Evolutionary conservation across 2,797 vertebrate genomes (phyloP).

Genomic region (Clarias laeviceps): DNA sequence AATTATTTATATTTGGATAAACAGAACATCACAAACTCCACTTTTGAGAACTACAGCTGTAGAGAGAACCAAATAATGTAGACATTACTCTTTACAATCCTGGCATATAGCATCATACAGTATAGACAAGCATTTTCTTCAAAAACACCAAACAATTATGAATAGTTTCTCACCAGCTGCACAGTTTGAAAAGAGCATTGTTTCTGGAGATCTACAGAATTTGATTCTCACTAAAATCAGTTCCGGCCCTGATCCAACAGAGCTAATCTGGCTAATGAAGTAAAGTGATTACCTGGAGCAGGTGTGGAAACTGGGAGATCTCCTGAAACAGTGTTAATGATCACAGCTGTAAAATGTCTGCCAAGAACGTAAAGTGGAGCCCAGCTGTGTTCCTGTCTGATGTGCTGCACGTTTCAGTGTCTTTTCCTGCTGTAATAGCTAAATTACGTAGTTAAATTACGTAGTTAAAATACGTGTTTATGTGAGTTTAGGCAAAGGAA

Average conservation of each 20-base stretch:
- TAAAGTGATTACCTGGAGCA: constrained; percentile 1
- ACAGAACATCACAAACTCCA: too few relatives aligned
- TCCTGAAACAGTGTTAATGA: not conserved
- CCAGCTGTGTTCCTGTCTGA: constrained; percentile 9
- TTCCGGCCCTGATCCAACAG: not conserved
- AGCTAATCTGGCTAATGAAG: not conserved
- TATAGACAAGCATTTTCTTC: not conserved
- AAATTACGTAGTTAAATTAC: too few relatives aligned
- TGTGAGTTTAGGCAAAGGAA: too few relatives aligned
- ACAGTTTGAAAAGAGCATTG: not conserved
- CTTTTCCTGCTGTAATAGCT: not conserved
- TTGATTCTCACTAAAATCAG: not conserved
- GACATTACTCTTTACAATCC: too few relatives aligned
- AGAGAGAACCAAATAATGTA: too few relatives aligned
- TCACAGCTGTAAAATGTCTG: constrained; percentile 5
- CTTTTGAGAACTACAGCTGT: too few relatives aligned
- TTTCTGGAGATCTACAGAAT: not conserved
- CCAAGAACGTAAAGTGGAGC: not conserved
- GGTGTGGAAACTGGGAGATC: not conserved
- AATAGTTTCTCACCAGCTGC: not conserved
- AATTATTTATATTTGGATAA: too few relatives aligned
- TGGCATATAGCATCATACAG: too few relatives aligned
- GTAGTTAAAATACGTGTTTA: too few relatives aligned
- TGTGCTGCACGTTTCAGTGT: not conserved
- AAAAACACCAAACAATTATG: not conserved